Evolutionary conservation across 2,888 invertebrate genomes (phyloP).

Genomic region (Drosophila meridiana): DNA sequence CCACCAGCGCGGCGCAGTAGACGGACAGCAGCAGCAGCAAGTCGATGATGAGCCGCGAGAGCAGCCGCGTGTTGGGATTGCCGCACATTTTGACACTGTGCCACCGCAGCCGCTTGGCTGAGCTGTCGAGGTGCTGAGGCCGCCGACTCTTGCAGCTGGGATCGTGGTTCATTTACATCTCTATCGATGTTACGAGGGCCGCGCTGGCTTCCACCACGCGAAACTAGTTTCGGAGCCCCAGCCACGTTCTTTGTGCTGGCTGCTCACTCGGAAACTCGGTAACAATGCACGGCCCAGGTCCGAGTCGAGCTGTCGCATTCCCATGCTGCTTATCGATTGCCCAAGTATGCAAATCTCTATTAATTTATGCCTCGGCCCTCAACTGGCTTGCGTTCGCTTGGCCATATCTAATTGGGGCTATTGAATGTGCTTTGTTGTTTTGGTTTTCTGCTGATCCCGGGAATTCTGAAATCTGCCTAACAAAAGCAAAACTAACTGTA

Average conservation of each 20-base stretch:
- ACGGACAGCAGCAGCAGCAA: constrained; percentile 70
- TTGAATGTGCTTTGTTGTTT: constrained; percentile 5
- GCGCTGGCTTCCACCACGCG: constrained; percentile 10
- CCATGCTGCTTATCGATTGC: constrained; percentile 53
- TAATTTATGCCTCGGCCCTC: constrained; percentile 64
- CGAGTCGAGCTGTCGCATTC: constrained; percentile 34
- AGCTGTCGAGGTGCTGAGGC: background rate
- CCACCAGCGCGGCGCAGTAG: constrained; percentile 70
- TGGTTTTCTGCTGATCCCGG: constrained; percentile 7
- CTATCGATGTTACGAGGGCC: constrained; percentile 35
- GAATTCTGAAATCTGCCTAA: constrained; percentile 6
- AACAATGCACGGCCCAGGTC: constrained; percentile 32
- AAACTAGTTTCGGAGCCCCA: constrained; percentile 48
- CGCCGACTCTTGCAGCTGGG: constrained; percentile 26
- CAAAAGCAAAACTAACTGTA: constrained; percentile 64
- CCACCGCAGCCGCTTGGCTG: constrained; percentile 2
- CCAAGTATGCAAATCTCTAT: constrained; percentile 66
- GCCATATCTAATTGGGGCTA: constrained; percentile 9
- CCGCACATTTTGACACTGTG: constrained; percentile 76
- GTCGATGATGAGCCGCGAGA: constrained; percentile 77
- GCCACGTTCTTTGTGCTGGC: constrained; percentile 36
- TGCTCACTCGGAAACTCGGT: constrained; percentile 18
- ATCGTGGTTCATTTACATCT: constrained; percentile 51
- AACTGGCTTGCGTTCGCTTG: constrained; percentile 18
- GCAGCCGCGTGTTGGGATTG: constrained; percentile 77